phyloP scores from a whole-genome alignment of 2,113 vertebrate genomes.

The Anser cygnoides region DNA sequence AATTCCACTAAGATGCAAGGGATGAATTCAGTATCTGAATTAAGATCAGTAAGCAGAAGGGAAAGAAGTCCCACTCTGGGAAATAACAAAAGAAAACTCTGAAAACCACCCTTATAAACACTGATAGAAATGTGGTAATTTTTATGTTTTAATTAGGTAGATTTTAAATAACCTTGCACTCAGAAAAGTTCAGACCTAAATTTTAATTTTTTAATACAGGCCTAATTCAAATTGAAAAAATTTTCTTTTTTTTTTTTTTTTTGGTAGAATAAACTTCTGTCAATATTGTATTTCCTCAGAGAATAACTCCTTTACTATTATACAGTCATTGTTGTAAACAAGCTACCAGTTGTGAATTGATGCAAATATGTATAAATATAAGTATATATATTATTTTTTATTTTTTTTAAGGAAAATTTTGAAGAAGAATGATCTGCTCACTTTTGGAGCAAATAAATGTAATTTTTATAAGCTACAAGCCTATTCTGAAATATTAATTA shows the following conservation, averaged over 20 bases:
- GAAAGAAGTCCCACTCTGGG: not conserved
- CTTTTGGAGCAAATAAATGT: not conserved
- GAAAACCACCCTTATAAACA: not conserved
- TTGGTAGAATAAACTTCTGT: not conserved
- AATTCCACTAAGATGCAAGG: conserved; percentile 50
- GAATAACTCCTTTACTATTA: not conserved
- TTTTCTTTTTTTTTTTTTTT: not conserved
- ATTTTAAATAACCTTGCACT: not conserved
- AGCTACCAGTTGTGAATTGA: not conserved
- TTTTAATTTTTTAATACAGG: not conserved
- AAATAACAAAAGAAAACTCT: not conserved
- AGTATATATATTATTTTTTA: not conserved
- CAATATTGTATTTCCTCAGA: not conserved
- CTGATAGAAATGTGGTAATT: not conserved
- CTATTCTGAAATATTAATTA: not conserved
- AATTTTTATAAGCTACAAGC: not conserved
- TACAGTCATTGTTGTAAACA: not conserved
- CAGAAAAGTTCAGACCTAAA: not conserved
- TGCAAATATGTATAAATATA: not conserved
- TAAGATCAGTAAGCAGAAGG: not conserved
- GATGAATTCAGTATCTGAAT: conserved; percentile 21
- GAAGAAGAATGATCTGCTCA: not conserved
- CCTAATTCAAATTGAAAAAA: not conserved
- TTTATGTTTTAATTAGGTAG: not conserved
- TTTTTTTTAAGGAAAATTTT: not conserved